Base-by-base conservation (phyloP, 2,797 vertebrate genomes). In the Merluccius polli region DNA sequence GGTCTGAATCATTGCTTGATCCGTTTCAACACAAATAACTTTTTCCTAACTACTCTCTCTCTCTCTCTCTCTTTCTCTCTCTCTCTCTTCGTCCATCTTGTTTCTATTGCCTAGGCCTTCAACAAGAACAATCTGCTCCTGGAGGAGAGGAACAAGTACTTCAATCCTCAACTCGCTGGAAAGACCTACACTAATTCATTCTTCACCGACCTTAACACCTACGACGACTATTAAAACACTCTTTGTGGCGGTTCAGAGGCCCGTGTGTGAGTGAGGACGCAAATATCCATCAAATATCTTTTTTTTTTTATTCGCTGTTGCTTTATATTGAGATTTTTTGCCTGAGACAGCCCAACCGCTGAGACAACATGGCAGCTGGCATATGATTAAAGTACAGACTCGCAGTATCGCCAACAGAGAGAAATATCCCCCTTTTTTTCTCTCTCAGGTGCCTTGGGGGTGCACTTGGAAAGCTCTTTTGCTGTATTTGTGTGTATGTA, bases 71-170 rank as follows among this genome's bases (percentile, higher is more conserved):
- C 79, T 77, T 11, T 59, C 36, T n/a, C 21, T 41, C n/a, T n/a
- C 63, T 27, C 36, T 33, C 63, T 71, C 24, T n/a, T 24, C 73
- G 16, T 38, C 33, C 75, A 72, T 73, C 68, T n/a, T 73, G 27
- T 77, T 31, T 84, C 72, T 79, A 63, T 77, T 83, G 86, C 80
- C 5, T 91, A 98, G 97, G 97, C 97, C 83, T 98, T 98, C 94
- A 99, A 98, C 93, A 99, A 99, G 95, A 99, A 99, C 93, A 99
- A 99, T 92, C 90, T 99, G 93, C 96, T 99, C 87, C 91, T 99
- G 90, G 97, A 99, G 89, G 97, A 99, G 90, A 94, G 97, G 92
- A 98, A 98, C 91, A 99, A 97, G 84, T 99, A 98, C 92, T 99
- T 98, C 94, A 98, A 97, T 89, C 97, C 97, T 9, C 97, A 98